Evolutionary conservation across 2,113 vertebrate genomes (phyloP), one percentile per base, ranked within the genome.

Genomic region (Picathartes gymnocephalus): DNA sequence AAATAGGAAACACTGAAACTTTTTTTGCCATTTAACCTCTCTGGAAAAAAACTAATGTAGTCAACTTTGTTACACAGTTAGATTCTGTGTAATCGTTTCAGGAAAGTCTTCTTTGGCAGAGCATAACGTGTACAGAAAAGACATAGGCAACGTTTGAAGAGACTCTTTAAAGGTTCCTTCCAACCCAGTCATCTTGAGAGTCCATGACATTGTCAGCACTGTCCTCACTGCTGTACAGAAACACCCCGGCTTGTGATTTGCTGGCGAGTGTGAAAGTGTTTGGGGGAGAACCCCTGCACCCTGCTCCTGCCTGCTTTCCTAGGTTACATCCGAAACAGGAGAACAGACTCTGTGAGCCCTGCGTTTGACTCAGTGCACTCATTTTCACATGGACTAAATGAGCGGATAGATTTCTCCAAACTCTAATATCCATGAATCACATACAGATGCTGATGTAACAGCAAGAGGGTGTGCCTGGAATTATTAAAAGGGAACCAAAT

Each of bases 401-500:
- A 90, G 54, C 4, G 0, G 45, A 92, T 4, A 15, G 27, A 28
- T 81, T 53, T 92, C 76, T 92, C 45, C 91, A 94, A 92, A 83
- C 30, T 19, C 68, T 47, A 85, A 87, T 72, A 92, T 64, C 86
- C 82, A 77, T 83, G 86, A 96, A 95, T 94, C 90, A 97, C 61
- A 60, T 56, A 54, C 35, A 90, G 62, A 65, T 85, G 81, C 60
- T 95, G 88, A 97, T 90, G 89, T 91, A 96, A 96, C 42, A 83
- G 84, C 0, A 0, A 71, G 58, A 95, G 96, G 91, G 94, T 62
- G 84, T 92, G 88, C 80, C 78, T 83, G 39, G 57, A 85, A 84
- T 91, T 85, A 95, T n/a, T 96, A 81, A 94, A 92, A 87, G 71
- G 30, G 58, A 95, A 88, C 45, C 86, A 84, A 96, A 81, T 64